Percentiles rank a stretch among this genome's conserved stretches.
These are phyloP conservation scores for Thrips palmi DNA, from an alignment of 1,140 invertebrate genomes.

Conservation along the genomic window DNA sequence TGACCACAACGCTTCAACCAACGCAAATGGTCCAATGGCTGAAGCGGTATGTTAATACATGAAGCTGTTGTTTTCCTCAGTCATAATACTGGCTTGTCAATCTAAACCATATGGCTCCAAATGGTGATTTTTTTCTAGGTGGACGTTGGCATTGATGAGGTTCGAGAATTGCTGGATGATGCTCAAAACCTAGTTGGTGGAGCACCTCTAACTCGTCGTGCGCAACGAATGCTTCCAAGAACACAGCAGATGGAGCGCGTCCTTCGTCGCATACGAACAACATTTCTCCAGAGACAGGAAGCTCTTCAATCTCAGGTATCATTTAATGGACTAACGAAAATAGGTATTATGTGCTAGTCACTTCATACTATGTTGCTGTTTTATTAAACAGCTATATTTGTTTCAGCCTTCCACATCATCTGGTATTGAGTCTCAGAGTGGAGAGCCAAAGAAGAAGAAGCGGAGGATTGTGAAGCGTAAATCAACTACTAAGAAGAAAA, in stretches of 20 bases:
- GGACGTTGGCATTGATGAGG: constrained; percentile 23
- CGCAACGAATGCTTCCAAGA: too few relatives aligned
- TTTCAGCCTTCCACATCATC: constrained; percentile 8
- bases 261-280: constrained; percentile 2
- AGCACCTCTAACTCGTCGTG: constrained; percentile 16
- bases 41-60: constrained; percentile 21
- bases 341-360: not conserved
- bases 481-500: constrained; percentile 14
- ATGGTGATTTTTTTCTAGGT: constrained; percentile 15
- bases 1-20: constrained; percentile 20
- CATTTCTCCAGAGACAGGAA: constrained; percentile 4
- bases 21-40: constrained; percentile 18
- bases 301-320: constrained; percentile 6
- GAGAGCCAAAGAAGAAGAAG: not conserved
- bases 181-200: constrained; percentile 22
- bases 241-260: constrained; percentile 3
- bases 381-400: constrained; percentile 1
- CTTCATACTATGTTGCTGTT: not conserved
- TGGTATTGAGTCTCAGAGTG: too few relatives aligned
- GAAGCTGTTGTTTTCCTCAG: not conserved
- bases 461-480: not conserved
- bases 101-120: not conserved
- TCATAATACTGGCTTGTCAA: not conserved
- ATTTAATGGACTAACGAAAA: constrained; percentile 4
- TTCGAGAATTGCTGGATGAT: constrained; percentile 24